A percentile compares a stretch with the other conserved stretches of the same genome.
Evolutionary conservation across 2,797 vertebrate species (phyloP).

Genomic region (Ciconia nigra): DNA sequence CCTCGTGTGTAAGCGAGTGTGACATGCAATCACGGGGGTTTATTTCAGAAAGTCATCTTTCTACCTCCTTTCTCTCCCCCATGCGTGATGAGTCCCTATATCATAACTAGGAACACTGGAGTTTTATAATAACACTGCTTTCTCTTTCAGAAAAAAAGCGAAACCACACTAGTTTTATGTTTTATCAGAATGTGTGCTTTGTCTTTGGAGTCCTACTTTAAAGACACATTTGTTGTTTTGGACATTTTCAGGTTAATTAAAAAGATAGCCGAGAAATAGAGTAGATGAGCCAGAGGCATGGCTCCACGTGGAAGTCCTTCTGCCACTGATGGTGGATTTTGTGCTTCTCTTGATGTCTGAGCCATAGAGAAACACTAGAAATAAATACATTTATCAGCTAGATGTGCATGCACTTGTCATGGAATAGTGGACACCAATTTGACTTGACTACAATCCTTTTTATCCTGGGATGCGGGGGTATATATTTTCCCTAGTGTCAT

Average conservation of each 20-base stretch:
- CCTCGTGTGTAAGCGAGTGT: background rate
- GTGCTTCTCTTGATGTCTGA: background rate
- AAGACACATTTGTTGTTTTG: background rate
- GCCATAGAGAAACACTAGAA: background rate
- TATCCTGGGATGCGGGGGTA: background rate
- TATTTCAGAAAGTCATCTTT: background rate
- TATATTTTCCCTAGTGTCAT: background rate
- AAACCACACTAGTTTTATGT: background rate
- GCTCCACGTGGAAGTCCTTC: background rate
- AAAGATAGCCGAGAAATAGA: background rate
- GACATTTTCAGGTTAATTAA: background rate
- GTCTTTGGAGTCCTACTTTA: background rate
- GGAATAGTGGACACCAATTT: background rate
- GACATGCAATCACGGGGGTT: background rate
- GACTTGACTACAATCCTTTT: background rate
- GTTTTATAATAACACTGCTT: background rate
- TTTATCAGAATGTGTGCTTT: background rate
- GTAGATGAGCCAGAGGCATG: background rate
- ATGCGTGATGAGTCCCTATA: too few relatives aligned
- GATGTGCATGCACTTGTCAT: background rate
- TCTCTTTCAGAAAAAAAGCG: background rate
- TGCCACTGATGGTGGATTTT: background rate
- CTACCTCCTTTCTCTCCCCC: background rate
- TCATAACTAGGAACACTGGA: background rate
- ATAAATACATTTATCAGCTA: background rate